phyloP scores from a whole-genome alignment of 2,888 invertebrate species.

The Perizoma flavofasciatum region DNA sequence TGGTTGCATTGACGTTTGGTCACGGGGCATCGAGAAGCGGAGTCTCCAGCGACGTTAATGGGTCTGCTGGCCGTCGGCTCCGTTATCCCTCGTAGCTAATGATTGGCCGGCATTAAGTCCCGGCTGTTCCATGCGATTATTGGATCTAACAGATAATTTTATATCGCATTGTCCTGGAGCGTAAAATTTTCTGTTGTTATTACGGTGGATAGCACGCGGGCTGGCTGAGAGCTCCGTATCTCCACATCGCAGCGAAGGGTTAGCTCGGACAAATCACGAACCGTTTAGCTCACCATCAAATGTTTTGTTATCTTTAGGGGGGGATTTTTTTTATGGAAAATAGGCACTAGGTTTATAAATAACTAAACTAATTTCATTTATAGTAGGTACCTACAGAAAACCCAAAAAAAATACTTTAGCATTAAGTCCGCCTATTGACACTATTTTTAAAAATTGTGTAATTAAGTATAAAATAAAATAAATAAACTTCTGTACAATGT shows the following conservation, averaged over 20 bases:
- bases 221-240: constrained; percentile 54
- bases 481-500: too few relatives aligned
- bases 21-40: constrained; percentile 70
- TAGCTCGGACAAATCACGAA: constrained; percentile 60
- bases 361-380: too few relatives aligned
- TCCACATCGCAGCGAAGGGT: constrained; percentile 57
- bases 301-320: constrained; percentile 14
- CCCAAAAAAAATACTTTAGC: too few relatives aligned
- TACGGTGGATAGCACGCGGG: constrained; percentile 65
- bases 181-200: constrained; percentile 83
- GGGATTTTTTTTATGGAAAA: not conserved
- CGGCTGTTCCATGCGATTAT: constrained; percentile 82
- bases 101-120: constrained; percentile 83
- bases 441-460: too few relatives aligned
- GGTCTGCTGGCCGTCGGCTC: constrained; percentile 73
- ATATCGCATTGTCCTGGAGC: constrained; percentile 84
- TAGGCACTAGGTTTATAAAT: not conserved
- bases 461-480: too few relatives aligned
- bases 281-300: constrained; percentile 46
- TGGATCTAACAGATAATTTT: constrained; percentile 84
- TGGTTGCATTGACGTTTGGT: constrained; percentile 82
- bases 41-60: constrained; percentile 63
- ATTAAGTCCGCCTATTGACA: too few relatives aligned
- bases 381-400: too few relatives aligned
- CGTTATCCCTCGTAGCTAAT: constrained; percentile 84